Evolutionary conservation across 2,888 invertebrate species (phyloP).

Genomic region (Physocephala rufipes): DNA sequence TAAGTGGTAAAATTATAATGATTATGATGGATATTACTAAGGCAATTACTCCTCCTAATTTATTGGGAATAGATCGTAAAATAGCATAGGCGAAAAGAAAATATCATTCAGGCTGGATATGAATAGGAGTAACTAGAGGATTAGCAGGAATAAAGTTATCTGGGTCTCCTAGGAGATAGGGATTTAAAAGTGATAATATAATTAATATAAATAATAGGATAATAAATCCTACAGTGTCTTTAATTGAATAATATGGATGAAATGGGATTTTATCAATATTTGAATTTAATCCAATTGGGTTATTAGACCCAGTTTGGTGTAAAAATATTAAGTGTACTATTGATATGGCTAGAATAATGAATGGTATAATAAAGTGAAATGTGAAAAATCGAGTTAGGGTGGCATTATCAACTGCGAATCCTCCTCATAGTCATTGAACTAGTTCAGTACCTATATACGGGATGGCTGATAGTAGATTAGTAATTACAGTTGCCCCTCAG

Average conservation of each 20-base stretch:
- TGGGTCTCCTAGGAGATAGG: slow-evolving; percentile 69
- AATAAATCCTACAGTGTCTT: slow-evolving; percentile 72
- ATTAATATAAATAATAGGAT: slow-evolving; percentile 49
- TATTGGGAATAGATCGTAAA: slow-evolving; percentile 81
- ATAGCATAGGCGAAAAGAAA: slow-evolving; percentile 85
- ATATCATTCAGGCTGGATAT: slow-evolving; percentile 88
- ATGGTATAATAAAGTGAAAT: slow-evolving; percentile 76
- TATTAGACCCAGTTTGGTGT: slow-evolving; percentile 76
- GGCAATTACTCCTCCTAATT: slow-evolving; percentile 75
- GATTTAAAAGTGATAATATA: too few relatives aligned
- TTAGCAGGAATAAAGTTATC: slow-evolving; percentile 75
- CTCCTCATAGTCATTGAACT: slow-evolving; percentile 80
- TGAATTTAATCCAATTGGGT: slow-evolving; percentile 73
- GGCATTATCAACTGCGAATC: slow-evolving; percentile 77
- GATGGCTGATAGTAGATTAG: slow-evolving; percentile 76
- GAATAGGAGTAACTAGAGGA: slow-evolving; percentile 71
- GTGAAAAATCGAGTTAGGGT: slow-evolving; percentile 80
- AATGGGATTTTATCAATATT: slow-evolving; percentile 77
- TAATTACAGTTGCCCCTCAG: slow-evolving; percentile 84
- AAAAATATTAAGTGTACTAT: slow-evolving; percentile 74
- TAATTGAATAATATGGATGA: slow-evolving; percentile 73
- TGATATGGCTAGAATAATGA: slow-evolving; percentile 58
- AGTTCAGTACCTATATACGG: slow-evolving; percentile 66
- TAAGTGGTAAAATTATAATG: slow-evolving; percentile 72
- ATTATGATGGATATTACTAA: slow-evolving; percentile 72